Evolutionary conservation across 64 coral and sea anemone genomes (phyloP), one percentile per base, ranked within the genome.

Genomic region (Pocillopora damicornis): DNA sequence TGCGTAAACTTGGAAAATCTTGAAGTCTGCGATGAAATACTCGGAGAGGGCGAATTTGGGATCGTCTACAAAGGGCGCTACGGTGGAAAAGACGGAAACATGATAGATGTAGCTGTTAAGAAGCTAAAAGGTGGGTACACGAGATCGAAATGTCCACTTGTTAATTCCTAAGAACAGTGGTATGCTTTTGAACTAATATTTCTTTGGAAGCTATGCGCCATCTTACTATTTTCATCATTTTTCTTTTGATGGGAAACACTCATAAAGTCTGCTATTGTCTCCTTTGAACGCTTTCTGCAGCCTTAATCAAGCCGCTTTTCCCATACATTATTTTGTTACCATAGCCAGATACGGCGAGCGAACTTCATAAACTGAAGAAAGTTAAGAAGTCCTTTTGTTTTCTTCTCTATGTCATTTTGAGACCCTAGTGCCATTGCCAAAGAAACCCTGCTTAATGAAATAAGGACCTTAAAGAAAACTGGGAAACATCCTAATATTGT

Each of bases 401-500:
- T 11, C 9, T n/a, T 11, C n/a, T 71, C 20, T 30, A n/a, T 23
- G 22, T 25, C 25, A 9, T 71, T 58, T 59, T 42, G 30, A 17
- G 13, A 35, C 30, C 15, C 87, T 5, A 78, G 25, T 15, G 26
- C 60, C 4, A 88, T 30, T 10, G 87, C 85, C 36, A 85, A 60
- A 56, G 60, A 76, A 30, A 75, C 77, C 11, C 67, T 94, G 15
- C 71, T 90, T 10, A 85, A 80, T 60, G 92, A 94, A 58, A 74
- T 94, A 17, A 56, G 80, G 22, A 73, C 87, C 17, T 78, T 94
- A 45, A 81, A 86, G 12, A 61, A 87, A 79, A 75, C 90, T 42
- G 80, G 81, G 14, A 9, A 61, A 16, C 92, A 94, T 71, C 74
- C 75, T 13, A 94, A 94, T 58, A 94, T 94, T 25, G 75, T 94